Conservation (phyloP, 1,140 invertebrate genomes). For the Saccostrea cuccullata region DNA sequence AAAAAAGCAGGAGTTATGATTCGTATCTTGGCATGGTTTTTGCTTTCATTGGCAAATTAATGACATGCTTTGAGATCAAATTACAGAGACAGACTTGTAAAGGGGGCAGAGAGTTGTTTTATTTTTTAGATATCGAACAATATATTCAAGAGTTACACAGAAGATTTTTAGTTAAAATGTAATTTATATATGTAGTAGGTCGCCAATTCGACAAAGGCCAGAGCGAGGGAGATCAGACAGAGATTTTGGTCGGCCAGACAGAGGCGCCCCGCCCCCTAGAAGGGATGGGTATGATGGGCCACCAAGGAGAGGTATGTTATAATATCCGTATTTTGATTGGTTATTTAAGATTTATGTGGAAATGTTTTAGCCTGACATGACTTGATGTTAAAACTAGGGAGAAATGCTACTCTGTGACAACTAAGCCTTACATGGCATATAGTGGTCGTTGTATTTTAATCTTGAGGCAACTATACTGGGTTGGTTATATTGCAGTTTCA, state of each 20-base stretch:
- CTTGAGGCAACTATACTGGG: too few species aligned
- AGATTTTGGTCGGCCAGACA: neutral
- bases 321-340: neutral
- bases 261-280: neutral
- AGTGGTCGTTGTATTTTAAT: too few species aligned
- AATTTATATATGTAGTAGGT: neutral
- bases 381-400: neutral
- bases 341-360: neutral
- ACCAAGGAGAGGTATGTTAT: slow-evolving; percentile 6
- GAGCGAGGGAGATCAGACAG: neutral
- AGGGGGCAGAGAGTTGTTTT: too few species aligned
- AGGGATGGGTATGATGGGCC: slow-evolving; percentile 13
- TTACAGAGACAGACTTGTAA: too few species aligned
- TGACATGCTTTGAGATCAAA: too few species aligned
- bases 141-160: neutral
- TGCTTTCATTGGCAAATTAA: too few species aligned
- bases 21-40: too few species aligned
- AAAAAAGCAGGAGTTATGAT: too few species aligned
- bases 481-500: too few species aligned
- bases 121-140: too few species aligned
- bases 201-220: neutral
- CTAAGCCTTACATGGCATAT: too few species aligned
- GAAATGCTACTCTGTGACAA: too few species aligned
- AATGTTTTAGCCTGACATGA: neutral
- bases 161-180: neutral